Conservation (phyloP, 2,888 invertebrate species). For the Hydriomena furcata region DNA sequence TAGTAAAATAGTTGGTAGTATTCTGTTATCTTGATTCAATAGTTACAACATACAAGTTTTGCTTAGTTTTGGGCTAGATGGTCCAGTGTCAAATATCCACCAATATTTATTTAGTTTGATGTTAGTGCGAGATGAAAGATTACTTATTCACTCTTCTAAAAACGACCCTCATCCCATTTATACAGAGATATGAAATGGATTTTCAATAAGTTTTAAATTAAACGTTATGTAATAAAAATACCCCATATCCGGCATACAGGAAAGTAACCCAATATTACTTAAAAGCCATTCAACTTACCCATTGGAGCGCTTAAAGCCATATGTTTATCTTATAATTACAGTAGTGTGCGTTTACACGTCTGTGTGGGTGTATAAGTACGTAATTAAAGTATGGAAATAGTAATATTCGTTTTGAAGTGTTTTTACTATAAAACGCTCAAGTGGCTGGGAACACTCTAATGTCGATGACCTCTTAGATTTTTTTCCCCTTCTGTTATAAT, state of each 20-base stretch:
- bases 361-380: slow-evolving; percentile 69
- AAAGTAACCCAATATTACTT: slow-evolving; percentile 65
- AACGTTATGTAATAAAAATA: slow-evolving; percentile 18
- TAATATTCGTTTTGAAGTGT: slow-evolving; percentile 82
- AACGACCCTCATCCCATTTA: too few species aligned
- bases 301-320: slow-evolving; percentile 63
- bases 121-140: too few species aligned
- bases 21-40: too few species aligned
- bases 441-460: slow-evolving; percentile 74
- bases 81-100: too few species aligned
- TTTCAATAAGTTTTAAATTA: neutral
- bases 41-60: too few species aligned
- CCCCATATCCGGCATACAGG: slow-evolving; percentile 36
- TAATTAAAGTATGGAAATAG: slow-evolving; percentile 82
- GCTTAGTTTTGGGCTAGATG: too few species aligned
- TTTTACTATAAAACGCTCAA: slow-evolving; percentile 80
- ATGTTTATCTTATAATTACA: slow-evolving; percentile 72
- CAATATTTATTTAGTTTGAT: too few species aligned
- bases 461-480: slow-evolving; percentile 69
- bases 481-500: slow-evolving; percentile 69
- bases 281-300: slow-evolving; percentile 46
- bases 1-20: too few species aligned
- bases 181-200: neutral
- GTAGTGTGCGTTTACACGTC: slow-evolving; percentile 47
- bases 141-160: too few species aligned